Evolutionary conservation across 2,113 vertebrate species (phyloP).

Genomic region (Progne subis): DNA sequence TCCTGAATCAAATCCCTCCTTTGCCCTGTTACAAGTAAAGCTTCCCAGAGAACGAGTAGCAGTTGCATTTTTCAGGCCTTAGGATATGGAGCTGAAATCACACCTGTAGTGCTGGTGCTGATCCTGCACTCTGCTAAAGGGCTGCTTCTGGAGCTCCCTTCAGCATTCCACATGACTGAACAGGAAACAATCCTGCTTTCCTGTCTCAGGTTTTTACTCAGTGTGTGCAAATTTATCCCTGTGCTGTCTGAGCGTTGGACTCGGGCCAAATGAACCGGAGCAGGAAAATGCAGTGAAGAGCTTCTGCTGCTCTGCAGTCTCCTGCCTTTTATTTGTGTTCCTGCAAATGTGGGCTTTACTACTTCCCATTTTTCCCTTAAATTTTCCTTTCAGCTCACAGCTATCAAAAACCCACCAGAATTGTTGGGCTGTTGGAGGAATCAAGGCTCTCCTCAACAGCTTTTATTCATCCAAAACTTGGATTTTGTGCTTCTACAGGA

Average conservation of each 20-base stretch:
- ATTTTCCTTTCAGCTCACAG: background rate
- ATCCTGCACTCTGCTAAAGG: background rate
- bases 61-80: background rate
- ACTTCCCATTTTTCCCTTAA: background rate
- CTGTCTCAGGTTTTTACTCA: background rate
- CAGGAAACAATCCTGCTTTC: background rate
- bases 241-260: background rate
- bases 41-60: background rate
- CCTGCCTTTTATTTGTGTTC: background rate
- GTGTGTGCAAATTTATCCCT: background rate
- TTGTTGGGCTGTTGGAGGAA: background rate
- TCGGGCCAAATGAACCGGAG: rapidly evolving
- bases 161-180: background rate
- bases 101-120: background rate
- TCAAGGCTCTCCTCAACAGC: background rate
- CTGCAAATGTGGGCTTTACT: background rate
- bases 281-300: background rate
- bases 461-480: background rate
- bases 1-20: background rate
- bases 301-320: background rate
- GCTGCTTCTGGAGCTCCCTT: background rate
- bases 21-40: background rate
- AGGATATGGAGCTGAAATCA: background rate
- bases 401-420: background rate
- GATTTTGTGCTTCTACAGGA: background rate